A percentile compares a stretch with the other conserved stretches of the same genome.
Evolutionary conservation across 53 echinoderm and acorn worm species (phyloP).

Genomic region (Mesocentrotus franciscanus): DNA sequence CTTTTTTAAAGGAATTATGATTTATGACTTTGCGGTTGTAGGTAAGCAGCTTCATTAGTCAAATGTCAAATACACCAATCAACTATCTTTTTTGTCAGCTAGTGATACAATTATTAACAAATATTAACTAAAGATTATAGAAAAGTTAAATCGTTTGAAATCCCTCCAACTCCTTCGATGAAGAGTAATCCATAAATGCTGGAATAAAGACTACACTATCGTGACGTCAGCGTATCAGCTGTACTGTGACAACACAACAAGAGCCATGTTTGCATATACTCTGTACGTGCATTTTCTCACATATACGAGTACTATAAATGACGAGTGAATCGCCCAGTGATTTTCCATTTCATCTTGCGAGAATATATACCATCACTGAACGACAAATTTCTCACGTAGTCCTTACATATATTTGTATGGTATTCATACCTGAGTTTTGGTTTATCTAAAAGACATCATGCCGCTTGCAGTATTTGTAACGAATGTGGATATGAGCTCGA

Average conservation of each 20-base stretch:
- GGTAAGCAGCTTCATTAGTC: too few relatives aligned
- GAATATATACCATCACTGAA: not conserved
- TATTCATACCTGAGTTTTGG: not conserved
- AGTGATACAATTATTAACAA: too few relatives aligned
- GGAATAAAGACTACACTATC: not conserved
- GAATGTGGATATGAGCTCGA: not conserved
- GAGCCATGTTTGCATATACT: not conserved
- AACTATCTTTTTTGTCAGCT: not conserved
- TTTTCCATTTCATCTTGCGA: not conserved
- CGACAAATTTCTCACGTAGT: not conserved
- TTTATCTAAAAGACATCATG: not conserved
- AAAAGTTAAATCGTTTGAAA: too few relatives aligned
- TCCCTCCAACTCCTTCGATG: not conserved
- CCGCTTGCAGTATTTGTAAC: constrained; percentile 36
- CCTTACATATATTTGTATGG: not conserved
- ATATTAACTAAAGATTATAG: not conserved
- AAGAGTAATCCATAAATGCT: not conserved
- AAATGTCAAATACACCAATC: not conserved
- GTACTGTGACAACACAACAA: not conserved
- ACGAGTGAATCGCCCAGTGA: not conserved
- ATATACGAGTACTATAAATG: not conserved
- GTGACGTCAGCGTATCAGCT: constrained; percentile 15
- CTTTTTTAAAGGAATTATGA: not conserved
- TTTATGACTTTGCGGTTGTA: not conserved
- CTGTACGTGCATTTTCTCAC: not conserved